A percentile compares a stretch with the other conserved stretches of the same genome.
phyloP scores from a whole-genome alignment of 1,140 invertebrate genomes.

The Rhynchophorus ferrugineus region DNA sequence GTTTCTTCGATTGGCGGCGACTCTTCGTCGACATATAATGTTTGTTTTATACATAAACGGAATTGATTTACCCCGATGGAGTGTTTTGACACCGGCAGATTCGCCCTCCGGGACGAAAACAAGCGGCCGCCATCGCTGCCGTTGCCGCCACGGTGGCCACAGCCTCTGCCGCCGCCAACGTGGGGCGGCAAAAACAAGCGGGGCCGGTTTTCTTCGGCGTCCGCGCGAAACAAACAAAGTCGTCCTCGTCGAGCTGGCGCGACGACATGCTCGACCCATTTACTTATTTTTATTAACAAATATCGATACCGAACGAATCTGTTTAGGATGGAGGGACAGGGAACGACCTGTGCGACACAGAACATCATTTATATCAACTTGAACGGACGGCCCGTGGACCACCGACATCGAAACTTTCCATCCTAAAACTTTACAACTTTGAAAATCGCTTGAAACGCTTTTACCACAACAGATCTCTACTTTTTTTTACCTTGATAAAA shows the following conservation, averaged over 20 bases:
- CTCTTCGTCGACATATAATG: neutral
- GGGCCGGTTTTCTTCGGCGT: conserved; percentile 13
- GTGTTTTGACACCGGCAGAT: neutral
- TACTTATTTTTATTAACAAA: conserved; percentile 8
- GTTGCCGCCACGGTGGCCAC: no score
- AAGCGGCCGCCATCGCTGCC: neutral
- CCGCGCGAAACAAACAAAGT: conserved; percentile 12
- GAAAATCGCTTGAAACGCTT: no score
- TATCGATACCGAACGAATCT: no score
- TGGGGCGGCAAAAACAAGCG: conserved; percentile 5
- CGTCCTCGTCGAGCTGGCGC: conserved; percentile 9
- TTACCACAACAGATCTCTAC: no score
- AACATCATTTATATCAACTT: no score
- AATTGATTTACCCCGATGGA: neutral
- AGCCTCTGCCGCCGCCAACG: no score
- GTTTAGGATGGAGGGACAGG: no score
- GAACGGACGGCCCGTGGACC: no score
- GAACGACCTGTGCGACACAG: no score
- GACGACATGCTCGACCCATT: conserved; percentile 12
- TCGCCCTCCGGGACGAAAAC: neutral
- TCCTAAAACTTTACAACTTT: no score
- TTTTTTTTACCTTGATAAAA: no score
- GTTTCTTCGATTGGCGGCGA: neutral
- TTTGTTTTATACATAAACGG: neutral
- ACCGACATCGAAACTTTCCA: no score